Conservation (phyloP, 2,797 vertebrate genomes). For the Cynopterus sphinx region DNA sequence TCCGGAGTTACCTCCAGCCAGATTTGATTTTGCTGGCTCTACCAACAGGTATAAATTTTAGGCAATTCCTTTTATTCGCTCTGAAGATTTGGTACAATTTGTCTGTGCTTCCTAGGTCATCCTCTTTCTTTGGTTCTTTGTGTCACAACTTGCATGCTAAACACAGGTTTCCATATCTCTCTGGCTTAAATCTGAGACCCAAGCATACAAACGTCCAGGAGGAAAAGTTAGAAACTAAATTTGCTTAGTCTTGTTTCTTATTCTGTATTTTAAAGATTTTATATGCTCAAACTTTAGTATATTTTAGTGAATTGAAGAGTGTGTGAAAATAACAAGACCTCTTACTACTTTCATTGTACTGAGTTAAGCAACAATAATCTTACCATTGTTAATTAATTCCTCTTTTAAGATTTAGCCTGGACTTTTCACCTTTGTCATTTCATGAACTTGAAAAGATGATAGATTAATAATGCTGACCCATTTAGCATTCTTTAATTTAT, state of each 20-base stretch:
- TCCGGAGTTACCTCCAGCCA: not conserved
- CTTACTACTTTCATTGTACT: not conserved
- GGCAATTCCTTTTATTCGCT: not conserved
- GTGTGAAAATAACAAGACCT: not conserved
- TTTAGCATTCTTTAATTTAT: conserved; percentile 41
- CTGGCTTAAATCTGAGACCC: not conserved
- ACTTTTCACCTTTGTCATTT: conserved; percentile 49
- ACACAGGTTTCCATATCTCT: not conserved
- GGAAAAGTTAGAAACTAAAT: not conserved
- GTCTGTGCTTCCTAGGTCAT: not conserved
- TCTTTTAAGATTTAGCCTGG: conserved; percentile 19
- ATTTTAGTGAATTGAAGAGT: not conserved
- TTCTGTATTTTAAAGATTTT: not conserved
- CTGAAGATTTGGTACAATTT: not conserved
- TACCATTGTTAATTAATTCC: conserved; percentile 25
- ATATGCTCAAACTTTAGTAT: not conserved
- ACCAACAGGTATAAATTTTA: not conserved
- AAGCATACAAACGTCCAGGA: not conserved
- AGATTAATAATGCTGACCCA: conserved; percentile 49
- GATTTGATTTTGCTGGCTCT: not conserved
- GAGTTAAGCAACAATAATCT: conserved; percentile 6
- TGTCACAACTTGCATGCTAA: not conserved
- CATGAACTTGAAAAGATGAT: conserved; percentile 17
- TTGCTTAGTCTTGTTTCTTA: not conserved
- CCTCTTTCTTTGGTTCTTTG: not conserved